Evolutionary conservation across 2,888 invertebrate genomes (phyloP).

Genomic region (Drosophila hamatofila): DNA sequence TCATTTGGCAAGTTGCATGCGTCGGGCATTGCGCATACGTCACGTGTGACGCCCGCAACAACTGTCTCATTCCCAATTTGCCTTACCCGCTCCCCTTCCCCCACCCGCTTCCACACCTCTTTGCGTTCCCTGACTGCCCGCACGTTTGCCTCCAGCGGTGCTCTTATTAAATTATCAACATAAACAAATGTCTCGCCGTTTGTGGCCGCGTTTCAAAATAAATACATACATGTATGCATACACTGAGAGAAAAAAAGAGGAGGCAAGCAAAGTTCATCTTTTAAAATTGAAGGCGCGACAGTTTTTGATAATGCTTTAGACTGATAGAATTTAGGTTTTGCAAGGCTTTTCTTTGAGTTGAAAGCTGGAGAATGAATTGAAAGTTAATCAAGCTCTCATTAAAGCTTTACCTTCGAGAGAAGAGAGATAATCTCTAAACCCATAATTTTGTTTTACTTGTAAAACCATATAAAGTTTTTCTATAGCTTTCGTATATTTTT

Average conservation of each 20-base stretch:
- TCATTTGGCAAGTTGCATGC: slow-evolving; percentile 32
- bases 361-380: background rate
- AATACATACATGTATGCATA: slow-evolving; percentile 17
- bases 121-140: background rate
- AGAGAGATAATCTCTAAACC: too few relatives aligned
- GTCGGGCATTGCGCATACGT: slow-evolving; percentile 54
- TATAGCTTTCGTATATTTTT: too few relatives aligned
- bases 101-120: background rate
- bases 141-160: slow-evolving; percentile 54
- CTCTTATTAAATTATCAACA: slow-evolving; percentile 79
- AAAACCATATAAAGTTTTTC: too few relatives aligned
- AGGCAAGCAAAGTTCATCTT: background rate
- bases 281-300: background rate
- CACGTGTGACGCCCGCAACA: slow-evolving; percentile 50
- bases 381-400: background rate
- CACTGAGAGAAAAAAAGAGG: slow-evolving; percentile 39
- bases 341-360: too few relatives aligned
- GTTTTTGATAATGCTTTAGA: background rate
- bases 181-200: slow-evolving; percentile 73
- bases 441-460: too few relatives aligned
- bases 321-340: background rate
- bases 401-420: too few relatives aligned
- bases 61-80: background rate
- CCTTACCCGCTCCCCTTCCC: background rate
- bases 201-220: slow-evolving; percentile 58